Percentiles rank a stretch among this genome's conserved stretches.
Conservation (phyloP, 2,797 vertebrate species). For the Chiloscyllium punctatum region DNA sequence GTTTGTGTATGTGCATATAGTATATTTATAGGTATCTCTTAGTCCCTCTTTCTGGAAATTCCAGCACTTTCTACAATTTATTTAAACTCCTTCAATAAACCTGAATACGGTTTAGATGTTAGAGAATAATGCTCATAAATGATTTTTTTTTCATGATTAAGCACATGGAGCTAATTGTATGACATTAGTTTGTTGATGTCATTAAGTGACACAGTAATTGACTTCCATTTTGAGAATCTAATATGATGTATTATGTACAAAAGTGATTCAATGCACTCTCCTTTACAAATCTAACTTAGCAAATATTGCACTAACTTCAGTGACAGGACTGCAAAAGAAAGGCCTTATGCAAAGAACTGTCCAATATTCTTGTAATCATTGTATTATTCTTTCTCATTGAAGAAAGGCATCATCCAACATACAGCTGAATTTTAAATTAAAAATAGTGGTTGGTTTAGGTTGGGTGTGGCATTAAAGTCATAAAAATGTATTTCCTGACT, state of each 20-base stretch:
- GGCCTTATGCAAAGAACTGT: background rate
- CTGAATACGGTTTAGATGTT: background rate
- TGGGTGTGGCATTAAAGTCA: too few relatives aligned
- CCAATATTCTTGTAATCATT: background rate
- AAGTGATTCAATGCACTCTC: background rate
- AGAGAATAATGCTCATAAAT: background rate
- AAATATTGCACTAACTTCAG: background rate
- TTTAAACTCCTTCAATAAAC: background rate
- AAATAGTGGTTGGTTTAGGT: background rate
- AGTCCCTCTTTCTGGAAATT: background rate
- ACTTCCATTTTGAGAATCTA: background rate
- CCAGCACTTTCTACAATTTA: background rate
- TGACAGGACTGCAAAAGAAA: background rate
- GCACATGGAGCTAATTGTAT: conserved; percentile 7
- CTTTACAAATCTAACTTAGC: background rate
- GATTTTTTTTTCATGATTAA: background rate
- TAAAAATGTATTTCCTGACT: background rate
- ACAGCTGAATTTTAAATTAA: background rate
- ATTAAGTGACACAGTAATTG: background rate
- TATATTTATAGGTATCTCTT: background rate
- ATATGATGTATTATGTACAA: background rate
- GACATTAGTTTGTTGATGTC: conserved; percentile 24
- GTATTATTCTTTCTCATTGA: background rate
- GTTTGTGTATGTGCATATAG: too few relatives aligned
- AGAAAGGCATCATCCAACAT: background rate